A percentile compares a stretch with the other conserved stretches of the same genome.
Conservation (phyloP, 2,888 invertebrate species). For the Adineta ricciae region DNA sequence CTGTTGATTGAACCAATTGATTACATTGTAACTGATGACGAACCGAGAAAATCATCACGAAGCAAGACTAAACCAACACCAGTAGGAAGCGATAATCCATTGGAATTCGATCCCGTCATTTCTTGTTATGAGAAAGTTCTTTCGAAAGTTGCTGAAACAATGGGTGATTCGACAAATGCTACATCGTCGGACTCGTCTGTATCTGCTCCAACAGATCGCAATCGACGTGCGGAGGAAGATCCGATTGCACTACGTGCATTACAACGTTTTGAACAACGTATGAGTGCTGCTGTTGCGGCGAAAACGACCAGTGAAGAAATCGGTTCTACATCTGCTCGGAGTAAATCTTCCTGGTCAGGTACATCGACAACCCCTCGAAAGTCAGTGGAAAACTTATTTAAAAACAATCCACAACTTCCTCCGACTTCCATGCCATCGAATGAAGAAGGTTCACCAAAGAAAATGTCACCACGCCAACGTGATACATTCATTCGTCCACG, state of each 20-base stretch:
- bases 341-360: slow-evolving; percentile 20
- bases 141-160: not conserved
- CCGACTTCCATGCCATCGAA: not conserved
- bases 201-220: too few species aligned
- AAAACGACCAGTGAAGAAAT: not conserved
- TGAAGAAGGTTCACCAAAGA: not conserved
- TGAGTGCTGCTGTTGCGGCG: slow-evolving; percentile 3
- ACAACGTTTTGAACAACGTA: not conserved
- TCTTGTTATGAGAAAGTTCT: not conserved
- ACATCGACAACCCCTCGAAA: not conserved
- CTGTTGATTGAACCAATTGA: not conserved
- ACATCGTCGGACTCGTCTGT: not conserved
- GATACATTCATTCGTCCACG: not conserved
- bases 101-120: not conserved
- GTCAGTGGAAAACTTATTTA: not conserved
- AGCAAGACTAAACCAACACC: not conserved
- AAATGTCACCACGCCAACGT: not conserved
- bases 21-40: not conserved
- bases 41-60: not conserved
- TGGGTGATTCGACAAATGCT: not conserved
- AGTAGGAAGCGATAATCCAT: not conserved
- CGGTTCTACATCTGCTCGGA: not conserved
- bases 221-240: not conserved
- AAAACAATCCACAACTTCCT: not conserved
- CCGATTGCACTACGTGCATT: slow-evolving; percentile 1